These are phyloP conservation scores for Synanthedon tipuliformis DNA, from an alignment of 2,888 invertebrate genomes.

Conservation along the genomic window DNA sequence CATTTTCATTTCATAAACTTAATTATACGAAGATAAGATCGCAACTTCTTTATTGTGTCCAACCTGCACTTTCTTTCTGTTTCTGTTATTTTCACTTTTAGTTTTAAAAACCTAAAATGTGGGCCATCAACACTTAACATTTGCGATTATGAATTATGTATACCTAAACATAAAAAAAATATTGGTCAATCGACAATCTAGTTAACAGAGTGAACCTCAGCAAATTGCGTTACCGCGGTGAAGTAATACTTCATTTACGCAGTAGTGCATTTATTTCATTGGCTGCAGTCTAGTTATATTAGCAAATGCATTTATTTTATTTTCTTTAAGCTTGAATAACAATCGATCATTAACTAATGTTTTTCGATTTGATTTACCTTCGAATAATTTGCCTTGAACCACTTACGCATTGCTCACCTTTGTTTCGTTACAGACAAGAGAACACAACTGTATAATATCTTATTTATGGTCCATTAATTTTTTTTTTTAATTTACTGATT, in stretches of 20 bases:
- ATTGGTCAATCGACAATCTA: no score
- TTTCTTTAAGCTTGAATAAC: neutral
- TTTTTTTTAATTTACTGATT: no score
- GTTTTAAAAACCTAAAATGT: no score
- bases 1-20: neutral
- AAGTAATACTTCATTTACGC: neutral
- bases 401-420: conserved; percentile 36
- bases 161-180: no score
- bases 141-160: no score
- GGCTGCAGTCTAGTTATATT: neutral
- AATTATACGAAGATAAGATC: no score
- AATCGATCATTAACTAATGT: neutral
- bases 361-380: conserved; percentile 14
- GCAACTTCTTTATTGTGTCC: no score
- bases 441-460: neutral
- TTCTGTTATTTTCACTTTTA: no score
- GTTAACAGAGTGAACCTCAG: neutral
- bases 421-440: neutral
- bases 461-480: neutral
- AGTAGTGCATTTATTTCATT: neutral
- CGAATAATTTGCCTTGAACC: conserved; percentile 44
- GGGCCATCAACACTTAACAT: no score
- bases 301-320: neutral
- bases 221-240: neutral
- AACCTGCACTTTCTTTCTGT: no score